A percentile compares a stretch with the other conserved stretches of the same genome.
Conservation (phyloP, 2,888 invertebrate species). For the Drosophila mimetica region DNA sequence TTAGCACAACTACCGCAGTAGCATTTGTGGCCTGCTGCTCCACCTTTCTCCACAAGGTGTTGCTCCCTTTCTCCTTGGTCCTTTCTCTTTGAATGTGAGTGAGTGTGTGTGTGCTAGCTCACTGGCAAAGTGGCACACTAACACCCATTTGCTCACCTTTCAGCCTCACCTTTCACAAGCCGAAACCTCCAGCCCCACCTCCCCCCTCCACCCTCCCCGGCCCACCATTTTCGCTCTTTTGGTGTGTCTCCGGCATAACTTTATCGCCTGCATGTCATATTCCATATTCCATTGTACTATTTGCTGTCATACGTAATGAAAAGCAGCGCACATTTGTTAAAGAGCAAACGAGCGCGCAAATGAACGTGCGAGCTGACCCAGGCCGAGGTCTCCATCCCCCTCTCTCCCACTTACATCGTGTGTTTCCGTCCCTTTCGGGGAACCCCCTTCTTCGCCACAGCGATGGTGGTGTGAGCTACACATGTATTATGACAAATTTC, state of each 20-base stretch:
- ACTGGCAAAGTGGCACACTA: conserved; percentile 60
- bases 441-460: conserved; percentile 5
- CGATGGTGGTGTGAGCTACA: conserved; percentile 16
- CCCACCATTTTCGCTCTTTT: conserved; percentile 14
- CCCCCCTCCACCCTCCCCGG: neutral
- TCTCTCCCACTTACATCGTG: neutral
- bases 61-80: conserved; percentile 11
- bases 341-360: conserved; percentile 68
- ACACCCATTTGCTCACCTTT: conserved; percentile 77
- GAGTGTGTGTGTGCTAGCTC: conserved; percentile 6
- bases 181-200: too few species aligned
- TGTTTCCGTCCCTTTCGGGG: neutral
- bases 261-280: conserved; percentile 80
- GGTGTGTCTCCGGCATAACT: conserved; percentile 69
- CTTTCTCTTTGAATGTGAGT: conserved; percentile 11
- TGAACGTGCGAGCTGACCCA: conserved; percentile 77
- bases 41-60: conserved; percentile 24
- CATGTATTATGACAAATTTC: neutral
- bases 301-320: conserved; percentile 74
- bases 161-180: conserved; percentile 50
- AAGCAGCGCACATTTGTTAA: conserved; percentile 72
- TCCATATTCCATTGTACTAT: conserved; percentile 75
- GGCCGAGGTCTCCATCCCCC: conserved; percentile 28
- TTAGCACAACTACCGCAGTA: conserved; percentile 78
- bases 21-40: conserved; percentile 46